phyloP scores from a whole-genome alignment of 2,113 vertebrate species.

The Microtus montanus region DNA sequence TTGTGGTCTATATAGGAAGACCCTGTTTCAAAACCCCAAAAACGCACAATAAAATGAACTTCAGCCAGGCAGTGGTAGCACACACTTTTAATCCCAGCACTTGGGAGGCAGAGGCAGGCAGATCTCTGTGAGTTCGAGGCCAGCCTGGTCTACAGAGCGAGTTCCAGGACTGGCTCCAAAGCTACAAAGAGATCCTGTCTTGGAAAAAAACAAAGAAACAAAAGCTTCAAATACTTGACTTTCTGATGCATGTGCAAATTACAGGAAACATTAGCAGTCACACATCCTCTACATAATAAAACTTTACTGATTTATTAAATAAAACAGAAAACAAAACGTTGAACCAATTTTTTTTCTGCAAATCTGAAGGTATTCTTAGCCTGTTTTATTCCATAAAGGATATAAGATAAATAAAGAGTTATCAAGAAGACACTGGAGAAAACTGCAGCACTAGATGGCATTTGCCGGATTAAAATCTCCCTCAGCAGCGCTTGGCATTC shows the following conservation, averaged over 20 bases:
- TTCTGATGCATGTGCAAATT: background rate
- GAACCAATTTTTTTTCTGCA: background rate
- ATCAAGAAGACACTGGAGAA: background rate
- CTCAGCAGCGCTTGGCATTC: background rate
- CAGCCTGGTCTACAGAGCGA: no score
- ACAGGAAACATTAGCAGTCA: background rate
- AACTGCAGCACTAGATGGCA: background rate
- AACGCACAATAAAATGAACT: background rate
- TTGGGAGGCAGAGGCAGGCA: no score
- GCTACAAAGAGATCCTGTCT: no score
- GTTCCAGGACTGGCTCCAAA: no score
- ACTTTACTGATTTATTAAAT: background rate
- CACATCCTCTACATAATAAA: background rate
- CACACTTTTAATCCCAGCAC: no score
- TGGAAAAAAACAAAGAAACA: no score
- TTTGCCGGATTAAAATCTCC: background rate
- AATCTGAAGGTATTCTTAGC: background rate
- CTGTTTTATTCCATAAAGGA: background rate
- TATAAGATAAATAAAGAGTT: background rate
- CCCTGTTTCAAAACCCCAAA: background rate
- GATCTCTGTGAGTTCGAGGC: no score
- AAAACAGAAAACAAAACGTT: conserved; percentile 14
- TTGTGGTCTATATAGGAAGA: background rate
- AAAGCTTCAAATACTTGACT: background rate
- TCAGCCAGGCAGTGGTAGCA: background rate